phyloP scores from a whole-genome alignment of 2,888 invertebrate genomes.

The Dasysyrphus albostriatus region DNA sequence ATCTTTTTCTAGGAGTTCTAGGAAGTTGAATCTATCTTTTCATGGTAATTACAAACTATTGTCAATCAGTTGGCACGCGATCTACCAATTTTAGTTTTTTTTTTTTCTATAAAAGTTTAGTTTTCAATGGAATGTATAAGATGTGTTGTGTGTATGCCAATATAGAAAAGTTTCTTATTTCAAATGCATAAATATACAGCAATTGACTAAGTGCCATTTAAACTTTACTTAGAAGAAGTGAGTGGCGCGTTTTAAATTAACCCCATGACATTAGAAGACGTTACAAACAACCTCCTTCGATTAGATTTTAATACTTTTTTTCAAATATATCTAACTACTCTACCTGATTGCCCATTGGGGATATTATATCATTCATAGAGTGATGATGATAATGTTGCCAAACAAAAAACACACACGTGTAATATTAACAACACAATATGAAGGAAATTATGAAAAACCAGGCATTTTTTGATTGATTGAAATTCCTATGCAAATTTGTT shows the following conservation, averaged over 20 bases:
- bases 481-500: slow-evolving; percentile 72
- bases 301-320: slow-evolving; percentile 55
- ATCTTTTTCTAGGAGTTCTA: slow-evolving; percentile 43
- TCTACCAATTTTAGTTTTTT: slow-evolving; percentile 48
- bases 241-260: slow-evolving; percentile 47
- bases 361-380: slow-evolving; percentile 19
- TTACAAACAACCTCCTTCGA: slow-evolving; percentile 42
- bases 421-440: slow-evolving; percentile 8
- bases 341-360: neutral
- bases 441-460: slow-evolving; percentile 14
- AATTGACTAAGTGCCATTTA: slow-evolving; percentile 54
- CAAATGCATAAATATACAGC: slow-evolving; percentile 7
- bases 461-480: slow-evolving; percentile 70
- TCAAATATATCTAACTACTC: neutral
- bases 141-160: neutral
- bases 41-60: slow-evolving; percentile 72
- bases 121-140: slow-evolving; percentile 26
- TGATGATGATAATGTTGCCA: slow-evolving; percentile 18
- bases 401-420: slow-evolving; percentile 34
- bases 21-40: slow-evolving; percentile 54
- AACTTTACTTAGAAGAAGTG: slow-evolving; percentile 55
- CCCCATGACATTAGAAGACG: slow-evolving; percentile 64
- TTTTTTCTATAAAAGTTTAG: neutral
- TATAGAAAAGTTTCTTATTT: slow-evolving; percentile 27
- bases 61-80: slow-evolving; percentile 75